Evolutionary conservation across 2,888 invertebrate species (phyloP).

Genomic region (Tetramorium bicarinatum): DNA sequence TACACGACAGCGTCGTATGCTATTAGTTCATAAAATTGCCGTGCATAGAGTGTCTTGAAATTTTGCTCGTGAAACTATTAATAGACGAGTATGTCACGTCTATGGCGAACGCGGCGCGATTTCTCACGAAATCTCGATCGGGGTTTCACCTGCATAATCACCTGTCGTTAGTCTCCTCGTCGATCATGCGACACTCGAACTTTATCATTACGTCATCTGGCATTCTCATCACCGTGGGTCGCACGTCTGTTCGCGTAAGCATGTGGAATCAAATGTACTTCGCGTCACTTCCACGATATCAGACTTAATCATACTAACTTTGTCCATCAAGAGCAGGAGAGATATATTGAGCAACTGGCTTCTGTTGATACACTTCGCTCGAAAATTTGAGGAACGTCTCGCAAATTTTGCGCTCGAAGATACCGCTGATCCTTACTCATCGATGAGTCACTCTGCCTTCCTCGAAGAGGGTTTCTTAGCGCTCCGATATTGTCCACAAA

Average conservation of each 20-base stretch:
- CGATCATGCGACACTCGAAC: conserved; percentile 23
- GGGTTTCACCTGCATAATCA: conserved; percentile 40
- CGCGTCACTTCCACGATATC: conserved; percentile 11
- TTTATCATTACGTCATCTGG: conserved; percentile 26
- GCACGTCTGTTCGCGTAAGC: conserved; percentile 1
- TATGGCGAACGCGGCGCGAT: conserved; percentile 1
- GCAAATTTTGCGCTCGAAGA: neutral
- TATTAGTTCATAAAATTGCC: neutral
- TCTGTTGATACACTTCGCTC: neutral
- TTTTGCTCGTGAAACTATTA: conserved; percentile 29
- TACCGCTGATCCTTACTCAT: neutral
- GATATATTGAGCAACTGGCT: neutral
- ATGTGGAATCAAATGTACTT: neutral
- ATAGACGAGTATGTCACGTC: conserved; percentile 26
- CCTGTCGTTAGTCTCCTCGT: conserved; percentile 36
- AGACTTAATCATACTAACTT: conserved; percentile 31
- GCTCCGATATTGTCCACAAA: conserved; percentile 17
- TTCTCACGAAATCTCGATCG: conserved; percentile 3
- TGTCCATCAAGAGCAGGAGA: neutral
- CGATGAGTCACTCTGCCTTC: conserved; percentile 35
- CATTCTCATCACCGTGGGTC: conserved; percentile 5
- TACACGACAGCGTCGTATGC: neutral
- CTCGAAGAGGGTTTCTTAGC: neutral
- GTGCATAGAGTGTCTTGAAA: conserved; percentile 13
- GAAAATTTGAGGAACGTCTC: neutral